These are phyloP conservation scores for Microhierax caerulescens DNA, from an alignment of 2,797 vertebrate genomes.

Conservation along the genomic window DNA sequence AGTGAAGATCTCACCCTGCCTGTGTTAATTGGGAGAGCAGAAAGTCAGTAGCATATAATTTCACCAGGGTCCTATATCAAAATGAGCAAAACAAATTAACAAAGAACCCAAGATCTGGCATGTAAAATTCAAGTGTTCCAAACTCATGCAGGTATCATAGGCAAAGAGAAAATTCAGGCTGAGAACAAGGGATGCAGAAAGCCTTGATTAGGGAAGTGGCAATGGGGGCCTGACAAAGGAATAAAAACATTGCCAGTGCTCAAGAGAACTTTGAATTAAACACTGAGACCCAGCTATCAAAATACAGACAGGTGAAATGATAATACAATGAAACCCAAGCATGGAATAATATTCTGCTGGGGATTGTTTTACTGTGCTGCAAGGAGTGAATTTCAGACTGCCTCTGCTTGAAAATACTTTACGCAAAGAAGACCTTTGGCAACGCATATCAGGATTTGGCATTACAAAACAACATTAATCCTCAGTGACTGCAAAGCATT, in stretches of 20 bases:
- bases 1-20: not conserved
- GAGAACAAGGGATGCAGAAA: not conserved
- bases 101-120: not conserved
- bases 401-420: conserved; percentile 45
- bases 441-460: not conserved
- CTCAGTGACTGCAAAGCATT: not conserved
- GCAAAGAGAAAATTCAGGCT: not conserved
- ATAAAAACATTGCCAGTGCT: not conserved
- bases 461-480: not conserved
- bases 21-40: not conserved
- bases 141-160: not conserved
- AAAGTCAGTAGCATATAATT: not conserved
- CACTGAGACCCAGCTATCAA: conserved; percentile 23
- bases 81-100: not conserved
- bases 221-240: not conserved
- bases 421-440: not conserved
- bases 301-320: conserved; percentile 37
- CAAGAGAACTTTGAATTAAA: conserved; percentile 32
- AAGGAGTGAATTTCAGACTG: not conserved
- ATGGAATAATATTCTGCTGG: conserved; percentile 5
- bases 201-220: not conserved
- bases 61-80: not conserved
- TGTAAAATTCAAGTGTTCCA: not conserved
- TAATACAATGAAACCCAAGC: not conserved
- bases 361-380: not conserved